Evolutionary conservation across 2,888 invertebrate genomes (phyloP).

Genomic region (Tiliacea citrago): DNA sequence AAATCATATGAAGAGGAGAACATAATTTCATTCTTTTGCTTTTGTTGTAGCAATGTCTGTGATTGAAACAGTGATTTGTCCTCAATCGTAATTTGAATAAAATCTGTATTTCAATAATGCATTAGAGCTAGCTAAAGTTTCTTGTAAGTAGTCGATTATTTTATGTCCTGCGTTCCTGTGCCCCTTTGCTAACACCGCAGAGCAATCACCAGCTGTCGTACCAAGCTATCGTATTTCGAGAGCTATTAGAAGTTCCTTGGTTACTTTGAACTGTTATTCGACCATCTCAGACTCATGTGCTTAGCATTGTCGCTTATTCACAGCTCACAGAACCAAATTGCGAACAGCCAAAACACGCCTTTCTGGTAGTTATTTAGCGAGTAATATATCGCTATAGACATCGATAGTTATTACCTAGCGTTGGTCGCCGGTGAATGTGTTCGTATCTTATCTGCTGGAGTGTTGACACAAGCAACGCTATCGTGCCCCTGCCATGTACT

Average conservation of each 20-base stretch:
- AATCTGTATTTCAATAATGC: conserved; percentile 1
- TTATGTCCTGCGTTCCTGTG: not conserved
- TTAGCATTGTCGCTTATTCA: not conserved
- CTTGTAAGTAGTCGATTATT: not conserved
- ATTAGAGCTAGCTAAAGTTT: not conserved
- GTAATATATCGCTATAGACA: conserved; percentile 26
- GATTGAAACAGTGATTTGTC: not conserved
- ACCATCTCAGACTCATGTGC: not conserved
- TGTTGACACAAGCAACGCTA: conserved; percentile 34
- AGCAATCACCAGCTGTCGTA: not conserved
- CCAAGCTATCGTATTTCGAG: not conserved
- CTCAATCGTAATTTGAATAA: conserved; percentile 17
- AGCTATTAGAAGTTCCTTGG: not conserved
- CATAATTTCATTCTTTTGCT: not conserved
- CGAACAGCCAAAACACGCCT: conserved; percentile 11
- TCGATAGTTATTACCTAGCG: conserved; percentile 7
- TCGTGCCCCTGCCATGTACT: not conserved
- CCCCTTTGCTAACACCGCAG: not conserved
- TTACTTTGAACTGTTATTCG: not conserved
- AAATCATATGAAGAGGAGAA: too few species aligned
- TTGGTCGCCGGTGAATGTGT: conserved; percentile 10
- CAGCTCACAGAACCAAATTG: conserved; percentile 1
- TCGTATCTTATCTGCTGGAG: conserved; percentile 47
- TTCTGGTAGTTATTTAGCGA: conserved; percentile 3
- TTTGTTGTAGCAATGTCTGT: not conserved